These are phyloP conservation scores for Phaedon cochleariae DNA, from an alignment of 2,888 invertebrate species.

Conservation along the genomic window DNA sequence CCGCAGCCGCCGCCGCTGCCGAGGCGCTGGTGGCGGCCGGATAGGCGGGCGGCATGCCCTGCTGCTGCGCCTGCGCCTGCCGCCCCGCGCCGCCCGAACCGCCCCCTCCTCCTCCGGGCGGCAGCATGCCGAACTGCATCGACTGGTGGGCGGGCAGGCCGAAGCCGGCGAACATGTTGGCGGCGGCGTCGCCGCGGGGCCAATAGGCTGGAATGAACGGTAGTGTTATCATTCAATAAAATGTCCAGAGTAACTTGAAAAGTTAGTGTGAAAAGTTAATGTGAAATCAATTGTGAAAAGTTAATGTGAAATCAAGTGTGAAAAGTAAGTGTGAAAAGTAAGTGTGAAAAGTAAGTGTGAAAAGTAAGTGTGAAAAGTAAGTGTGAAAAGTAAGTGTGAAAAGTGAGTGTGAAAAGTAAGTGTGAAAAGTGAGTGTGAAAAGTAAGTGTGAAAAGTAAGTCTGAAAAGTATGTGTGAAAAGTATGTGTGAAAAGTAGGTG, in stretches of 20 bases:
- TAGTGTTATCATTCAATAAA: background rate
- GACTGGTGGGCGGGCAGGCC: conserved; percentile 60
- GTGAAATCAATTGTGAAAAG: too few relatives aligned
- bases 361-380: too few relatives aligned
- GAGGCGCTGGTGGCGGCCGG: conserved; percentile 59
- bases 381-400: too few relatives aligned
- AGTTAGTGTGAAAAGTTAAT: too few relatives aligned
- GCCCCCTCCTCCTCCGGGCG: conserved; percentile 50
- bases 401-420: too few relatives aligned
- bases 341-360: too few relatives aligned
- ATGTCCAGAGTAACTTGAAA: background rate
- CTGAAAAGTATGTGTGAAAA: too few relatives aligned
- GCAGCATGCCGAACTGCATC: conserved; percentile 59
- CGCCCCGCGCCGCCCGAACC: conserved; percentile 50
- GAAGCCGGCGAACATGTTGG: conserved; percentile 61
- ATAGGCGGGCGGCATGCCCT: conserved; percentile 51
- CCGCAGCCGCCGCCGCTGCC: conserved; percentile 54
- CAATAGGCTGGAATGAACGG: conserved; percentile 76
- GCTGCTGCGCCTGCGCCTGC: conserved; percentile 35
- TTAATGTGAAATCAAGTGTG: too few relatives aligned
- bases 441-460: too few relatives aligned
- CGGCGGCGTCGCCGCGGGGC: conserved; percentile 72
- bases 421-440: too few relatives aligned
- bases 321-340: too few relatives aligned
- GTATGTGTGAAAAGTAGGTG: too few relatives aligned